Conservation (phyloP, 2,113 vertebrate genomes). For the Barbus barbus region DNA sequence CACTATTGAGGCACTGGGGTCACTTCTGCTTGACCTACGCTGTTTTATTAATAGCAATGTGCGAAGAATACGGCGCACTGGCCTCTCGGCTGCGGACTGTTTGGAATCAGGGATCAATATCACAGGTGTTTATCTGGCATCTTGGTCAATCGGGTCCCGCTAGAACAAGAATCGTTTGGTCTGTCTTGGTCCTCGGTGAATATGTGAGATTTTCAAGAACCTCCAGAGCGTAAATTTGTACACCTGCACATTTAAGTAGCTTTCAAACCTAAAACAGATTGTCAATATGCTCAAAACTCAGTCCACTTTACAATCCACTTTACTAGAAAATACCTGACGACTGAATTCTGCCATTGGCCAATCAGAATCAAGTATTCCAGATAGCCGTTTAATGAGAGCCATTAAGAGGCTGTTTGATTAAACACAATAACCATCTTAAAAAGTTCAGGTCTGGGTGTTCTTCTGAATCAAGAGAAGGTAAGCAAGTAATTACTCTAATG, state of each 20-base stretch:
- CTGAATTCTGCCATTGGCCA: neutral
- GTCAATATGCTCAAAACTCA: neutral
- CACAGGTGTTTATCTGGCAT: slow-evolving; percentile 44
- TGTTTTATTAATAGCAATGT: slow-evolving; percentile 56
- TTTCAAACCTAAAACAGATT: neutral
- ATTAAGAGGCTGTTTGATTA: slow-evolving; percentile 21
- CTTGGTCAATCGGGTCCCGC: slow-evolving; percentile 23
- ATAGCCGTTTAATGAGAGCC: neutral
- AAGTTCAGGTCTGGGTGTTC: slow-evolving; percentile 31
- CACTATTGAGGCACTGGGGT: slow-evolving; percentile 53
- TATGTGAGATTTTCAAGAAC: neutral
- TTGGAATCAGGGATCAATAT: slow-evolving; percentile 49
- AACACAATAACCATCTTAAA: slow-evolving; percentile 12
- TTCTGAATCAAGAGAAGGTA: slow-evolving; percentile 9
- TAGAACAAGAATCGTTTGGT: slow-evolving; percentile 10
- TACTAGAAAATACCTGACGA: neutral
- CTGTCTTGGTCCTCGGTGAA: neutral
- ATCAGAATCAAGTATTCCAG: neutral
- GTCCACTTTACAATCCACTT: neutral
- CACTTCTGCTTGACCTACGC: slow-evolving; percentile 62
- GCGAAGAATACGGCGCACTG: slow-evolving; percentile 38
- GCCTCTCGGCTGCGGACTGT: slow-evolving; percentile 2
- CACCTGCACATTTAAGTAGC: neutral
- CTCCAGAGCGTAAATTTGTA: neutral
- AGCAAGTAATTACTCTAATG: slow-evolving; percentile 69